Conservation (phyloP, 2,113 vertebrate genomes). For the Pomatostomus ruficeps region DNA sequence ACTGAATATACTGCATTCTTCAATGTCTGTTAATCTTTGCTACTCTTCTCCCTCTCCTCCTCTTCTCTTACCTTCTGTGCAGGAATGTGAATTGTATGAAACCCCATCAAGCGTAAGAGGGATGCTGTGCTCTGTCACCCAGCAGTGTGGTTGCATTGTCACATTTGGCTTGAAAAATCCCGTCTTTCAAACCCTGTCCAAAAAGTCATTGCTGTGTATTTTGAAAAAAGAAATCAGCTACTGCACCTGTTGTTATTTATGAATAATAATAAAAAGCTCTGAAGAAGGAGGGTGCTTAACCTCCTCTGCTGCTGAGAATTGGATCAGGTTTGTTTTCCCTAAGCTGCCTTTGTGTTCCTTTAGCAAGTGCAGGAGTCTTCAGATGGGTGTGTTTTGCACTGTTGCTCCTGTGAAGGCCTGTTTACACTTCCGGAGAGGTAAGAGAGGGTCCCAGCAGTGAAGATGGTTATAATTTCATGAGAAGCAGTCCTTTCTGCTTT, state of each 20-base stretch:
- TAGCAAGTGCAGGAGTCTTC: not conserved
- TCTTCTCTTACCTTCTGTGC: not conserved
- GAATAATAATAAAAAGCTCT: not conserved
- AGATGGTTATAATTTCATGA: not conserved
- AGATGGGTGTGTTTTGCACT: not conserved
- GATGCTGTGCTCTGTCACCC: not conserved
- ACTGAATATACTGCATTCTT: not conserved
- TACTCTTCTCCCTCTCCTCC: not conserved
- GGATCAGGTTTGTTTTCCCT: not conserved
- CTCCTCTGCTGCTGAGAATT: not conserved
- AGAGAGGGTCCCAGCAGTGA: not conserved
- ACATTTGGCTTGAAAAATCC: not conserved
- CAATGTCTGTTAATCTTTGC: not conserved
- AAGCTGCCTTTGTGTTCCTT: not conserved
- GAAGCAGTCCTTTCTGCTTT: not conserved
- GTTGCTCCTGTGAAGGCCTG: not conserved
- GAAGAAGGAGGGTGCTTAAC: not conserved
- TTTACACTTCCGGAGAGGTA: not conserved
- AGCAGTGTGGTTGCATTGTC: accelerated
- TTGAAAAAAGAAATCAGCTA: not conserved
- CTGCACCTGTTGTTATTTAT: not conserved
- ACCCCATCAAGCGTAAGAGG: accelerated
- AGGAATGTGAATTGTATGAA: not conserved
- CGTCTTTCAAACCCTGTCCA: accelerated
- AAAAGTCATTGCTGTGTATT: not conserved